Evolutionary conservation across 1,140 invertebrate genomes (phyloP).

Genomic region (Nymphalis io): DNA sequence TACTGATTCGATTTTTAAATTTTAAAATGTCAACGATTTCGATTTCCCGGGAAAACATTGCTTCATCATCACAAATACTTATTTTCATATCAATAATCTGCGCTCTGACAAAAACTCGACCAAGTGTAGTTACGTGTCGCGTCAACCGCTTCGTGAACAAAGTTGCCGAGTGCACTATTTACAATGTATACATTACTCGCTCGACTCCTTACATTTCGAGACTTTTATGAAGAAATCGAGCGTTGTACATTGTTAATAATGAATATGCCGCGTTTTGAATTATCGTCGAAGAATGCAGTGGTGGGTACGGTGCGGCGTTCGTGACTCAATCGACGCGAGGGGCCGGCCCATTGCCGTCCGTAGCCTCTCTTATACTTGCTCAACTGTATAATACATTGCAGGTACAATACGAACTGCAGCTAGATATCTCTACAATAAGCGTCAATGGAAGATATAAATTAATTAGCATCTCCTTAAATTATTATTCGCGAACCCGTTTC

Average conservation of each 20-base stretch:
- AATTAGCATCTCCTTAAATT: slow-evolving; percentile 3
- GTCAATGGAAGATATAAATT: slow-evolving; percentile 22
- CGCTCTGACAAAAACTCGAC: slow-evolving; percentile 38
- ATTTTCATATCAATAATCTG: slow-evolving; percentile 39
- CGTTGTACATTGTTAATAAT: slow-evolving; percentile 47
- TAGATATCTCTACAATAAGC: slow-evolving; percentile 9
- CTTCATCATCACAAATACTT: slow-evolving; percentile 33
- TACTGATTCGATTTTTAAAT: slow-evolving; percentile 2
- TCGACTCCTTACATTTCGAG: not conserved
- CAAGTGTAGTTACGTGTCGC: slow-evolving; percentile 27
- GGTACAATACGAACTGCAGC: not conserved
- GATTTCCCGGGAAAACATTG: slow-evolving; percentile 29
- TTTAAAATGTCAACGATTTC: not conserved
- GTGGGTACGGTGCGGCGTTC: slow-evolving; percentile 55
- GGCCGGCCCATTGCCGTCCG: slow-evolving; percentile 50
- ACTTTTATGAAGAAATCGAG: slow-evolving; percentile 9
- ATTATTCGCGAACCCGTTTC: slow-evolving; percentile 26
- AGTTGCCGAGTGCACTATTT: slow-evolving; percentile 3
- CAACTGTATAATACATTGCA: slow-evolving; percentile 25
- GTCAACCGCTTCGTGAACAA: slow-evolving; percentile 8
- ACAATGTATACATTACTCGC: slow-evolving; percentile 21
- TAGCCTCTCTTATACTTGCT: slow-evolving; percentile 34
- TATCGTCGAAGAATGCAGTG: slow-evolving; percentile 55
- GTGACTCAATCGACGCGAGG: slow-evolving; percentile 68
- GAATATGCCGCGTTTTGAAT: slow-evolving; percentile 41